Percentiles rank a stretch among this genome's conserved stretches.
Conservation (phyloP, 2,888 invertebrate species). For the Eulithis prunata region DNA sequence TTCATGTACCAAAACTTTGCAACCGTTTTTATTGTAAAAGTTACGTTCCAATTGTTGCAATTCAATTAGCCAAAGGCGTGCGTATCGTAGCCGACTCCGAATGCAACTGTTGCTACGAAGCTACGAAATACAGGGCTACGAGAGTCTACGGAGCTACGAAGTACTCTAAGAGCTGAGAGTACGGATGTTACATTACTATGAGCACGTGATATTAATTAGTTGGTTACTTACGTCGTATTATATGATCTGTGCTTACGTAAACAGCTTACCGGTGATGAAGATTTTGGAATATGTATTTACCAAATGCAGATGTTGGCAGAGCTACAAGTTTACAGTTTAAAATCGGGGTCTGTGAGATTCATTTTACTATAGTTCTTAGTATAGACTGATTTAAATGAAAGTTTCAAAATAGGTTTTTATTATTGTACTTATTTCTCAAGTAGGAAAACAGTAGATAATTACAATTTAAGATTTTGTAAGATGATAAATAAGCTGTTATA, state of each 20-base stretch:
- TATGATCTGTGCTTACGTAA: background rate
- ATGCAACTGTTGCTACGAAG: constrained; percentile 78
- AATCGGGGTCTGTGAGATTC: too few species aligned
- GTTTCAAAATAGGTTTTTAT: too few species aligned
- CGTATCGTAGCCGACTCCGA: constrained; percentile 63
- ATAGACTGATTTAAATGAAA: too few species aligned
- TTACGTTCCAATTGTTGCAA: constrained; percentile 17
- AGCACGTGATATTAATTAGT: background rate
- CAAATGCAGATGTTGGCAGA: too few species aligned
- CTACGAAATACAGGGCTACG: constrained; percentile 42
- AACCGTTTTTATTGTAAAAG: constrained; percentile 10
- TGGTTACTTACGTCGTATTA: background rate
- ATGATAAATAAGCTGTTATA: too few species aligned
- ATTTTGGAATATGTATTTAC: background rate
- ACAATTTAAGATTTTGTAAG: too few species aligned
- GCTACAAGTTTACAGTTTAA: too few species aligned
- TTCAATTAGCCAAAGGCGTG: constrained; percentile 54
- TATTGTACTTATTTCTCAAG: too few species aligned
- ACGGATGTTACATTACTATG: constrained; percentile 2
- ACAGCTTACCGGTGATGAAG: background rate
- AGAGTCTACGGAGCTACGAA: constrained; percentile 11
- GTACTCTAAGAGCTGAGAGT: constrained; percentile 13
- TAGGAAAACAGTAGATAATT: too few species aligned
- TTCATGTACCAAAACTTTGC: constrained; percentile 4
- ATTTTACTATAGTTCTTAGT: too few species aligned